These are phyloP conservation scores for Heliocidaris tuberculata DNA, from an alignment of 35 echinoderm and acorn worm species.

Conservation along the genomic window DNA sequence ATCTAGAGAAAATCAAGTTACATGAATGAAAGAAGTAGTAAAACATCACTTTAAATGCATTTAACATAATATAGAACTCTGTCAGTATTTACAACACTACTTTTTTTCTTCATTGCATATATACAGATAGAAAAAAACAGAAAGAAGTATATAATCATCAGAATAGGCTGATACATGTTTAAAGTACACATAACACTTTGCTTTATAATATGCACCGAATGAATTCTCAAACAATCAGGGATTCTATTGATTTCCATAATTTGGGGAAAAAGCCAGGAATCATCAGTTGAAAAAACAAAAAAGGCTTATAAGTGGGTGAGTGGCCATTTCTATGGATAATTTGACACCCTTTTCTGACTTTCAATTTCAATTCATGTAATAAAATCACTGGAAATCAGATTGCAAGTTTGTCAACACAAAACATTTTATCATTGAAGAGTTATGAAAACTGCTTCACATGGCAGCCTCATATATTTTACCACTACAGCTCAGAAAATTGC, in stretches of 20 bases:
- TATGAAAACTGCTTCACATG: too few relatives aligned
- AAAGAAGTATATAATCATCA: not conserved
- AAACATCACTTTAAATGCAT: constrained; percentile 6
- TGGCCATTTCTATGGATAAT: not conserved
- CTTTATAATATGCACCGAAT: not conserved
- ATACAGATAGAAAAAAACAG: constrained; percentile 5
- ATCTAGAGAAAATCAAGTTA: not conserved
- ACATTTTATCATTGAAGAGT: too few relatives aligned
- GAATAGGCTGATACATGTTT: not conserved
- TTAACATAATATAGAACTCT: constrained; percentile 13
- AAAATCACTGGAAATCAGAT: too few relatives aligned
- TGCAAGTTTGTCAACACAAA: too few relatives aligned
- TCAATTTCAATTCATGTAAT: too few relatives aligned
- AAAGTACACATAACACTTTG: not conserved
- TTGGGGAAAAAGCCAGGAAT: not conserved
- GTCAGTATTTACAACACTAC: not conserved
- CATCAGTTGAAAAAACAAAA: not conserved
- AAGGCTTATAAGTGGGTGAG: not conserved
- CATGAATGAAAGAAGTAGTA: not conserved
- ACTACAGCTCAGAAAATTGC: too few relatives aligned
- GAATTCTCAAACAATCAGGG: not conserved
- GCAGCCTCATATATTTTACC: too few relatives aligned
- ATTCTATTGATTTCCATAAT: not conserved
- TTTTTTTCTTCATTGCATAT: not conserved
- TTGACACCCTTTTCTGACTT: too few relatives aligned